Base-by-base conservation (phyloP, 1,140 invertebrate genomes). In the Leptinotarsa texana region DNA sequence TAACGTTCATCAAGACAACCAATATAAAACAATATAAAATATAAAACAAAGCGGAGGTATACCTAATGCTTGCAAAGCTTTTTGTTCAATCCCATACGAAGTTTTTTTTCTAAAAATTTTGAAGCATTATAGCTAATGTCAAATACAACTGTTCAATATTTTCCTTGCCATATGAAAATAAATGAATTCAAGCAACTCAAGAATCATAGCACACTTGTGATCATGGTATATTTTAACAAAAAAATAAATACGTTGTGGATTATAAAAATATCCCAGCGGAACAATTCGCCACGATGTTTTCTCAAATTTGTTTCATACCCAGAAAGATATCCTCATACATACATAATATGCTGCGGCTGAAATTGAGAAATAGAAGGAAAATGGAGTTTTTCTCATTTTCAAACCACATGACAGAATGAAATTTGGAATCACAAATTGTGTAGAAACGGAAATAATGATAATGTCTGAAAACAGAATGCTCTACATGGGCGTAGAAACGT, bases 341-440 rank as follows among this genome's bases (percentile, higher is more conserved):
- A 57, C 51, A 57, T 57, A 57, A 57, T n/a, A 57, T 57, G 51
- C 5, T 57, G 51, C 15, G 17, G 51, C 51, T 57, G 51, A 57
- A 57, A 57, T 57, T 57, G 51, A 57, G 51, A 57, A 57, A 57
- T 57, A 57, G 51, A 18, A 4, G n/a, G 51, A 57, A 18, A 57
- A 57, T 57, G 51, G 51, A 57, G 51, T 57, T 57, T 57, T 57
- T 57, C 51, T 57, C 51, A 57, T 57, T 57, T 57, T 13, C 51
- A 6, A 57, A 57, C 51, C 51, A 57, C 51, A n/a, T 57, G 4
- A 57, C 15, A 18, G 51, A 57, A 67, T 67, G 17, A 27, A 27
- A 33, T 67, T 67, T 15, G 65, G 24, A 42, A 17, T 67, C 65
- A 24, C 24, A 33, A 67, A 67, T 33, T 27, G 27, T 65, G 42